Evolutionary conservation across 2,888 invertebrate genomes (phyloP).

Genomic region (Pinctada fucata): DNA sequence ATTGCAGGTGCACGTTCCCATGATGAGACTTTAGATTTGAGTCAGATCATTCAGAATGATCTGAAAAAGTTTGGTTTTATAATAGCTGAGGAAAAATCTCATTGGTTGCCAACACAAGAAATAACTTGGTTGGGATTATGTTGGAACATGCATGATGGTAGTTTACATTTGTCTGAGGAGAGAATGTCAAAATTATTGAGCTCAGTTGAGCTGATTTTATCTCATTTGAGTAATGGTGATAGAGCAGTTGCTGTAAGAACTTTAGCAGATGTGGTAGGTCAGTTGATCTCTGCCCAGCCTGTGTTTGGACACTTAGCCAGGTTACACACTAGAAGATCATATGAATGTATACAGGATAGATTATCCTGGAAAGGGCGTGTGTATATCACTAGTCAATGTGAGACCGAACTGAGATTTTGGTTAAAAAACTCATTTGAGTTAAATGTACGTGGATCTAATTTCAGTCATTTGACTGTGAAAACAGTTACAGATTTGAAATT

Average conservation of each 20-base stretch:
- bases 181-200: conserved; percentile 10
- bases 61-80: too few relatives aligned
- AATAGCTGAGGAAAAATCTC: conserved; percentile 45
- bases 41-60: too few relatives aligned
- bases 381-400: background rate
- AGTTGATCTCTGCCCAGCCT: conserved; percentile 12
- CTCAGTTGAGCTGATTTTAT: background rate
- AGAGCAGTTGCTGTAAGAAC: background rate
- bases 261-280: conserved; percentile 16
- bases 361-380: background rate
- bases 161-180: conserved; percentile 24
- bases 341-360: conserved; percentile 11
- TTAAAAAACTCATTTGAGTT: background rate
- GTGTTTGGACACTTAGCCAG: conserved; percentile 11
- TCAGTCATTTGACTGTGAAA: background rate
- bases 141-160: conserved; percentile 35
- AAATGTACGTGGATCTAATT: background rate
- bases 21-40: too few relatives aligned
- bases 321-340: conserved; percentile 1
- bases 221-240: background rate
- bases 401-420: conserved; percentile 12
- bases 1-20: too few relatives aligned
- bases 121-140: conserved; percentile 40
- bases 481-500: background rate
- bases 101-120: conserved; percentile 36